Percentiles rank a stretch among this genome's conserved stretches.
Conservation (phyloP, 2,888 invertebrate species). For the Spisula solida region DNA sequence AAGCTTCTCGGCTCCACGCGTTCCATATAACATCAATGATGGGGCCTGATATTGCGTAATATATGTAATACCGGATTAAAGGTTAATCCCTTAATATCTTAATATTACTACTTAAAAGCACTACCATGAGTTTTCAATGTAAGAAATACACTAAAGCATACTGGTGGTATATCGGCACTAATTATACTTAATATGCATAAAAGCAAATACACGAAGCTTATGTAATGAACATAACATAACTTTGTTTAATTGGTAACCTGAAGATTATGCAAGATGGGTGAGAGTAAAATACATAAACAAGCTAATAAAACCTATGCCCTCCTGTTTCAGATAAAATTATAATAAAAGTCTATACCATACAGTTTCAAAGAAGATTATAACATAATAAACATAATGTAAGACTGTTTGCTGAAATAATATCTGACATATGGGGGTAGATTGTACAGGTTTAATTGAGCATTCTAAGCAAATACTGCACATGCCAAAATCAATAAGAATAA, state of each 20-base stretch:
- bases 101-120: not conserved
- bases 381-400: not conserved
- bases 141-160: not conserved
- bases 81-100: not conserved
- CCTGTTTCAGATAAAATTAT: not conserved
- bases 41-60: not conserved
- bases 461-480: conserved; percentile 7
- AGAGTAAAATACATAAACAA: not conserved
- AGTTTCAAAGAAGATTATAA: not conserved
- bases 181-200: not conserved
- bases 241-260: no score
- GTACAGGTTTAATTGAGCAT: not conserved
- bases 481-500: not conserved
- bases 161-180: not conserved
- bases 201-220: not conserved
- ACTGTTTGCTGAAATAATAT: not conserved
- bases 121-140: not conserved
- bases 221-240: not conserved
- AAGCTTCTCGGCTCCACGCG: not conserved
- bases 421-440: not conserved
- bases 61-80: not conserved
- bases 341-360: conserved; percentile 4
- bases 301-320: conserved; percentile 3
- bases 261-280: no score
- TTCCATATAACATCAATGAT: not conserved